Evolutionary conservation across 2,113 vertebrate genomes (phyloP).

Genomic region (Eleginops maclovinus): DNA sequence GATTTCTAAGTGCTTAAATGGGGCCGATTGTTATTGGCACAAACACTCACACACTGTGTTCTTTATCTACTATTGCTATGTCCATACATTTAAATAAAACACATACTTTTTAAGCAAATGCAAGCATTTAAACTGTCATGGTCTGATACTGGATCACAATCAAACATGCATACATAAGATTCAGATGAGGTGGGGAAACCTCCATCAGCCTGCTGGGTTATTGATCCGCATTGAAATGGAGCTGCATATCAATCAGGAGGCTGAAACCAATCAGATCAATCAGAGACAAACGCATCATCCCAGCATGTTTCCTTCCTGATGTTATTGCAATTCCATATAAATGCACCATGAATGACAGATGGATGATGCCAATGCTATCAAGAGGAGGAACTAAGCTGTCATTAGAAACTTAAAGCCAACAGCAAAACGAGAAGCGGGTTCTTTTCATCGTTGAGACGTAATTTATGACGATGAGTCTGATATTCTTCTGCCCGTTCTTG

Average conservation of each 20-base stretch:
- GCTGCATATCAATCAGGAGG: constrained; percentile 41
- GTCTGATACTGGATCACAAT: neutral
- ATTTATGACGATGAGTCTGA: neutral
- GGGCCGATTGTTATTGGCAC: neutral
- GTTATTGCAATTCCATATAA: constrained; percentile 1
- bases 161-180: neutral
- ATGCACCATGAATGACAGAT: neutral
- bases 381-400: neutral
- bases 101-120: neutral
- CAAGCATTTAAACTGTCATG: neutral
- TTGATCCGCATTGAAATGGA: constrained; percentile 43
- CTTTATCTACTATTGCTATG: no score
- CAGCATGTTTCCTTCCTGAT: neutral
- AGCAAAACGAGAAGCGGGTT: neutral
- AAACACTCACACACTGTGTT: neutral
- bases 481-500: neutral
- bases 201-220: constrained; percentile 30
- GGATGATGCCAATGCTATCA: neutral
- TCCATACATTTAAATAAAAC: constrained; percentile 3
- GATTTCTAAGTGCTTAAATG: constrained; percentile 32
- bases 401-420: neutral
- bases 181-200: constrained; percentile 11
- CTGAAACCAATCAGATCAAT: constrained; percentile 35
- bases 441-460: neutral
- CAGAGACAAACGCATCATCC: neutral